Evolutionary conservation across 2,888 invertebrate genomes (phyloP), one percentile per base, ranked within the genome.

Genomic region (Machimus rusticus): DNA sequence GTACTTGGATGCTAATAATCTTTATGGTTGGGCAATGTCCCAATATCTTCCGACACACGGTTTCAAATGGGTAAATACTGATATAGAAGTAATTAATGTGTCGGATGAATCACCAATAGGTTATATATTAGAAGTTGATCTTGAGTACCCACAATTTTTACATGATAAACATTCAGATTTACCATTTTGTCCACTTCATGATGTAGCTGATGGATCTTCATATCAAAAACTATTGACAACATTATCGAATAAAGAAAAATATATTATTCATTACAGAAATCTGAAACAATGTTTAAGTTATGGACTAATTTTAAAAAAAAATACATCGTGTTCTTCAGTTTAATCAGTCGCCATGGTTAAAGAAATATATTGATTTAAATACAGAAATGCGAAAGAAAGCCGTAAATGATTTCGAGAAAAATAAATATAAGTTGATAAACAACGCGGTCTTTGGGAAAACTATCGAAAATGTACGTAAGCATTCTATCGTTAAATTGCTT

Each of bases 231-330:
- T 91, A 0, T 34, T 91, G 57, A 89, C 90, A 8, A 90, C 90
- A 19, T 77, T 90, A 0, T 39, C 87, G 9, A 37, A 87, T 28
- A 91, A 91, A 84, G 51, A 87, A 16, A 89, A 88, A 34, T 91
- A 92, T 88, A 88, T 91, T 1, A 89, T 91, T 9, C 91, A 92
- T 88, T 91, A 91, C 88, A 46, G 89, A 43, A 91, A 90, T 86
- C 89, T 92, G 66, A 90, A 91, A 88, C 90, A 91, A 76, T 79
- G 57, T 57, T 57, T 57, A 57, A 57, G 57, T 19, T n/a, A 57
- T 57, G 57, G 57, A 0, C 37, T 37, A 8, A 8, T 37, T 37
- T 37, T 8, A 37, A 37, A 37, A 37, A 37, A 23, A 57, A 57
- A 57, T 55, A 55, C 19, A 55, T 55, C 19, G 16, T 19, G n/a